Evolutionary conservation across 2,888 invertebrate genomes (phyloP).

Genomic region (Folsomia candida): DNA sequence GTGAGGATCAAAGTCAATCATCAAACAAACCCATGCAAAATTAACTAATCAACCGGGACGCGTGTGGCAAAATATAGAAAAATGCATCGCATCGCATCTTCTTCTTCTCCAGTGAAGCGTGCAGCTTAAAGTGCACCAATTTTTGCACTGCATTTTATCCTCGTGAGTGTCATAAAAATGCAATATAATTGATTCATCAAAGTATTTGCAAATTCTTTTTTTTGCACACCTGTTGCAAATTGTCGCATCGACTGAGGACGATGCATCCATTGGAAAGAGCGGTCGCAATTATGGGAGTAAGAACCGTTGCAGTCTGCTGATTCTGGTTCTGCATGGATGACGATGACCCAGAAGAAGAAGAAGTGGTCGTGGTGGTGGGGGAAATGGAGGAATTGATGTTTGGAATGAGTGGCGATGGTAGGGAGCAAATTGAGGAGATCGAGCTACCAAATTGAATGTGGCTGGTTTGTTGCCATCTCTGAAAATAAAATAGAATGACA

Average conservation of each 20-base stretch:
- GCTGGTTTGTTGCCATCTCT: slow-evolving; percentile 47
- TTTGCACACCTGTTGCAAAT: slow-evolving; percentile 44
- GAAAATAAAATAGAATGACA: slow-evolving; percentile 1
- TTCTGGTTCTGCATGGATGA: slow-evolving; percentile 30
- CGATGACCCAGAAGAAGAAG: neutral
- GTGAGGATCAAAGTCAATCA: too few relatives aligned
- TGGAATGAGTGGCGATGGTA: slow-evolving; percentile 38
- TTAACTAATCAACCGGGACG: too few relatives aligned
- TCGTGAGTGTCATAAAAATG: too few relatives aligned
- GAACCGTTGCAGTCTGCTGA: slow-evolving; percentile 21
- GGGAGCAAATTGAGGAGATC: slow-evolving; percentile 39
- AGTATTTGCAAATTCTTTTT: too few relatives aligned
- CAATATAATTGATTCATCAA: too few relatives aligned
- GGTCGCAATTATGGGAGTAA: slow-evolving; percentile 44
- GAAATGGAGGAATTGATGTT: neutral
- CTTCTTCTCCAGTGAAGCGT: too few relatives aligned
- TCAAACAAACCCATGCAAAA: too few relatives aligned
- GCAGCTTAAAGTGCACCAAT: too few relatives aligned
- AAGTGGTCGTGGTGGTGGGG: too few relatives aligned
- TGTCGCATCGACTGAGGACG: slow-evolving; percentile 43
- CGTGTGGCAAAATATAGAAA: too few relatives aligned
- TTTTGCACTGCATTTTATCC: too few relatives aligned
- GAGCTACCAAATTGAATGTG: slow-evolving; percentile 38
- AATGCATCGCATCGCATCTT: too few relatives aligned
- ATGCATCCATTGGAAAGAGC: slow-evolving; percentile 42